Evolutionary conservation across 35 echinoderm and acorn worm genomes (phyloP), one percentile per base, ranked within the genome.

Genomic region (Amphiura filiformis): DNA sequence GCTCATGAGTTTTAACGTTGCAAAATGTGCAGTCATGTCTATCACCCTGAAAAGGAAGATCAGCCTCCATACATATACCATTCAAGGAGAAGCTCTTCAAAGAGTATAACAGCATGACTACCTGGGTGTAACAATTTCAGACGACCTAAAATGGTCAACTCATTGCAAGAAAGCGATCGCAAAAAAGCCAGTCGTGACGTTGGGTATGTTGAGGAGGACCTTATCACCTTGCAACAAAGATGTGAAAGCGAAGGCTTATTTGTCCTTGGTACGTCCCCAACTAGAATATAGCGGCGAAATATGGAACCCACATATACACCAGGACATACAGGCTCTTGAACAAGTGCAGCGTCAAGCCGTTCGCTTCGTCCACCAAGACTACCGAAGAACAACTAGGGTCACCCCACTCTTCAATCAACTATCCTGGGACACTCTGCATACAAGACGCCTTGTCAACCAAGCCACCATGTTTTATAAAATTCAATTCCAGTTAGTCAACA

Each of bases 1-100:
- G 89, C 76, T 79, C 12, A 85, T 91, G 82, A 77, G 28, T 49
- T 80, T 91, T 37, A 91, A 91, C 78, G 75, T 91, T 18, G 83
- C 52, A 39, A 91, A 91, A 56, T 91, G 82, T 39, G 89, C 61
- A 30, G 31, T 76, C 15, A 35, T 84, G 32, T 31, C 81, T 26
- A 78, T 84, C 42, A 90, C 89, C 18, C 82, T 65, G 18, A 85
- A 84, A 44, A 76, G 70, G 34, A 90, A 80, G 81, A 64, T 17
- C n/a, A 84, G 81, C 37, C 84, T 85, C 28, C 38, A 84, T 35
- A 61, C 47, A 38, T 91, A 91, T 39, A 36, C 30, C 38, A 11
- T 85, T 33, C 38, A 39, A 36, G 23, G 65, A 23, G 89, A 79
- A 44, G 23, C 22, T n/a, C 5, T 35, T 85, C 35, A 26, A 76